Base-by-base conservation (phyloP, 2,888 invertebrate species). In the Rhagonycha fulva region DNA sequence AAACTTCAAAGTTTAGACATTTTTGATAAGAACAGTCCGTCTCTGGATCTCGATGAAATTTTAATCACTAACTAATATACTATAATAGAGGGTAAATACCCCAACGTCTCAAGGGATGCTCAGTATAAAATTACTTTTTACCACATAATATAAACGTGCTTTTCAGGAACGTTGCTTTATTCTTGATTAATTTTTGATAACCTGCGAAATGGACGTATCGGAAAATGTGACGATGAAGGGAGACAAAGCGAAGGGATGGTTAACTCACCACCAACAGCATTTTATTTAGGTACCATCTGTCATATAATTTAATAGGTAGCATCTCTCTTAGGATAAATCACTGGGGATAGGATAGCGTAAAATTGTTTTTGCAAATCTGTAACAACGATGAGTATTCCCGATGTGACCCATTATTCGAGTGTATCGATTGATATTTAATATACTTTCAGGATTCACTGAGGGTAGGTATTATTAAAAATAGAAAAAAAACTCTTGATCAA, bases 11-110 rank as follows among this genome's bases (percentile, higher is more conserved):
- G n/a, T n/a, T n/a, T n/a, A n/a, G n/a, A n/a, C n/a, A n/a, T n/a
- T n/a, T n/a, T n/a, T n/a, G n/a, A n/a, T 19, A 19, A 2, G 19
- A 19, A 19, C 47, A 47, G n/a, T 47, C 47, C 71, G 70, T 82
- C 84, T 80, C 82, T 82, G 47, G 7, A 5, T 47, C 47, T 80
- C 80, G 84, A 85, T 85, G 82, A 85, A 84, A 85, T 86, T 85
- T 86, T 86, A 86, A 86, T 86, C 85, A 85, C 84, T 81, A 81
- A 84, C 84, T 86, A 86, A 86, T 85, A 85, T 83, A 81, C 82
- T 82, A 82, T 83, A 82, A 84, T 84, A 84, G 84, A 84, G 85
- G 84, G 85, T 83, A 83, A 85, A 84, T 83, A 82, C 84, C 83
- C 84, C 80, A 76, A 47, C 77, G 78, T 82, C 84, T 76, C 79